Evolutionary conservation across 2,797 vertebrate genomes (phyloP).

Genomic region (Saxicola maurus): DNA sequence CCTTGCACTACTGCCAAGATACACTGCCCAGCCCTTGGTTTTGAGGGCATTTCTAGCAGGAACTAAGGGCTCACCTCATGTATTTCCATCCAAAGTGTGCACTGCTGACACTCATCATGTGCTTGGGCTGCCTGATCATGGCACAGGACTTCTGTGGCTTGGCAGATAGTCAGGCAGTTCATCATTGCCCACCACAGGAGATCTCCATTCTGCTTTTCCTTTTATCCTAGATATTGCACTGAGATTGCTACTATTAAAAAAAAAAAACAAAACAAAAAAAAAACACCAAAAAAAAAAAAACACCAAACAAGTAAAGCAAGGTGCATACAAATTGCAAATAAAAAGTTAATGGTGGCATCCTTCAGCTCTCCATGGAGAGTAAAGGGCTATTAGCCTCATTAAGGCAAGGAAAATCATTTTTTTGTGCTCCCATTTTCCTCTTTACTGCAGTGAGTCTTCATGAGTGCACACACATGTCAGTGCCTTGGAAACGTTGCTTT

Average conservation of each 20-base stretch:
- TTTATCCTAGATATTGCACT: not conserved
- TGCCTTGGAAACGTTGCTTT: not conserved
- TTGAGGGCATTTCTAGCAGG: not conserved
- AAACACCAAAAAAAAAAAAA: not conserved
- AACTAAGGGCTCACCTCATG: not conserved
- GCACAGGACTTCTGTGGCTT: accelerated
- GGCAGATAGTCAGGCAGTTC: not conserved
- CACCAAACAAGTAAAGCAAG: not conserved
- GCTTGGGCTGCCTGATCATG: not conserved
- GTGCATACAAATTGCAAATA: slow-evolving; percentile 28
- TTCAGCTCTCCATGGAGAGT: not conserved
- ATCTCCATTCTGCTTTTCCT: not conserved
- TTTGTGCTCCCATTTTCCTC: not conserved
- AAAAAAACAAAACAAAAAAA: not conserved
- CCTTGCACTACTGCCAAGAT: not conserved
- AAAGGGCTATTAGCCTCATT: slow-evolving; percentile 1
- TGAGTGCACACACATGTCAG: not conserved
- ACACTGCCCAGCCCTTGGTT: accelerated
- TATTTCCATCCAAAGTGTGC: not conserved
- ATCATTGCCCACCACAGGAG: not conserved
- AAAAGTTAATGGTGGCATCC: not conserved
- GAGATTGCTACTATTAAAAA: not conserved
- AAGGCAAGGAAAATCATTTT: not conserved
- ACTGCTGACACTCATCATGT: not conserved
- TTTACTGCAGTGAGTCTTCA: not conserved